A percentile compares a stretch with the other conserved stretches of the same genome.
Evolutionary conservation across 2,797 vertebrate species (phyloP).

Genomic region (Emys orbicularis): DNA sequence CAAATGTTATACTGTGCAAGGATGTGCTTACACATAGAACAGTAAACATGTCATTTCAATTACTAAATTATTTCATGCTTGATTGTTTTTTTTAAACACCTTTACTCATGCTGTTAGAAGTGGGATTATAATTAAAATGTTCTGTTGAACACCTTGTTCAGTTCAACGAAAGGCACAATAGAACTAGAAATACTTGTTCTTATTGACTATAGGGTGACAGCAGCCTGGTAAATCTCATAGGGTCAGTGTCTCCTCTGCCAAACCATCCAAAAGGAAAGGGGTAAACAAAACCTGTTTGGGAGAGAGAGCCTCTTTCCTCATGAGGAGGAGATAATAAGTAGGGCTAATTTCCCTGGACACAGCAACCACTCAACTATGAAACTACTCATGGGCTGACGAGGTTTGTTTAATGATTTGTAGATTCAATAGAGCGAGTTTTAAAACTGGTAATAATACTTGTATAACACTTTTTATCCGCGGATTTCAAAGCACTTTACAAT

Average conservation of each 20-base stretch:
- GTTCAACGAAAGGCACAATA: slow-evolving; percentile 70
- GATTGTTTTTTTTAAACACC: slow-evolving; percentile 80
- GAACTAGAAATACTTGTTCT: slow-evolving; percentile 67
- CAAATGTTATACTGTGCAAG: slow-evolving; percentile 68
- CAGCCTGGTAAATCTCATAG: slow-evolving; percentile 44
- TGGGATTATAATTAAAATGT: slow-evolving; percentile 74
- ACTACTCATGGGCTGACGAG: not conserved
- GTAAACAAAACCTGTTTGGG: slow-evolving; percentile 29
- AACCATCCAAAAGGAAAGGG: slow-evolving; percentile 17
- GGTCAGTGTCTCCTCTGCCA: slow-evolving; percentile 53
- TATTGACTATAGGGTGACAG: slow-evolving; percentile 70
- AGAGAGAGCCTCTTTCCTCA: not conserved
- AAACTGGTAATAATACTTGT: not conserved
- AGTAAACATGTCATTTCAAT: too few species aligned
- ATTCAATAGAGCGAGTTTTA: not conserved
- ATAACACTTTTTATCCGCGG: not conserved
- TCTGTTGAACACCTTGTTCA: slow-evolving; percentile 75
- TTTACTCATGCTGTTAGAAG: slow-evolving; percentile 68
- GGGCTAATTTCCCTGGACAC: not conserved
- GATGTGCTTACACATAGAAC: slow-evolving; percentile 77
- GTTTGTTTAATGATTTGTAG: not conserved
- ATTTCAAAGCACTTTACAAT: not conserved
- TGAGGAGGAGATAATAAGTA: slow-evolving; percentile 10
- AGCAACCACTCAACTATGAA: not conserved
- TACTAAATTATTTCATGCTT: slow-evolving; percentile 82